Evolutionary conservation across 2,113 vertebrate genomes (phyloP).

Genomic region (Mystacornis crossleyi): DNA sequence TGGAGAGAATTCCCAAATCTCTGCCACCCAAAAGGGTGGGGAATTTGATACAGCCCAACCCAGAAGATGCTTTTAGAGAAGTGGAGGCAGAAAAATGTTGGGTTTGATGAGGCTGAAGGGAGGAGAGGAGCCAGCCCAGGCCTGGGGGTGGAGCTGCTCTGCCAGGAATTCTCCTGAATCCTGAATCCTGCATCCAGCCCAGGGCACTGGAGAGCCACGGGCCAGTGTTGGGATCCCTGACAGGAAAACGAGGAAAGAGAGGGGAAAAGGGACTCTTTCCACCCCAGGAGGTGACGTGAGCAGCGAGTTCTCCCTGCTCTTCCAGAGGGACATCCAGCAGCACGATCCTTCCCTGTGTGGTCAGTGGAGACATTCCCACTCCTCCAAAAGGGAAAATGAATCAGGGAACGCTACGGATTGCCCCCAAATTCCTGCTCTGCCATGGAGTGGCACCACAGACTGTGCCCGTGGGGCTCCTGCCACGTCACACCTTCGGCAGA

Average conservation of each 20-base stretch:
- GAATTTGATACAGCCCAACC: not conserved
- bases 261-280: not conserved
- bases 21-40: not conserved
- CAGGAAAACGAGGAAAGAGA: rapidly evolving
- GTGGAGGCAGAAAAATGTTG: not conserved
- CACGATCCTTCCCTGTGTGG: not conserved
- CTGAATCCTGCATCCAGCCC: not conserved
- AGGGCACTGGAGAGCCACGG: rapidly evolving
- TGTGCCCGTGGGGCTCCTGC: not conserved
- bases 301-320: not conserved
- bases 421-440: not conserved
- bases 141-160: slow-evolving; percentile 36
- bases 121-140: not conserved
- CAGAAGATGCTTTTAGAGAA: not conserved
- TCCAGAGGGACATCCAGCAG: not conserved
- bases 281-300: rapidly evolving
- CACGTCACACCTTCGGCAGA: not conserved
- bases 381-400: rapidly evolving
- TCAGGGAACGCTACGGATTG: not conserved
- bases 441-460: rapidly evolving
- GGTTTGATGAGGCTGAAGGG: not conserved
- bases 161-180: not conserved
- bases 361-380: not conserved
- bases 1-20: not conserved
- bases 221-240: not conserved